Conservation (phyloP, 2,888 invertebrate genomes). For the Selenia dentaria region DNA sequence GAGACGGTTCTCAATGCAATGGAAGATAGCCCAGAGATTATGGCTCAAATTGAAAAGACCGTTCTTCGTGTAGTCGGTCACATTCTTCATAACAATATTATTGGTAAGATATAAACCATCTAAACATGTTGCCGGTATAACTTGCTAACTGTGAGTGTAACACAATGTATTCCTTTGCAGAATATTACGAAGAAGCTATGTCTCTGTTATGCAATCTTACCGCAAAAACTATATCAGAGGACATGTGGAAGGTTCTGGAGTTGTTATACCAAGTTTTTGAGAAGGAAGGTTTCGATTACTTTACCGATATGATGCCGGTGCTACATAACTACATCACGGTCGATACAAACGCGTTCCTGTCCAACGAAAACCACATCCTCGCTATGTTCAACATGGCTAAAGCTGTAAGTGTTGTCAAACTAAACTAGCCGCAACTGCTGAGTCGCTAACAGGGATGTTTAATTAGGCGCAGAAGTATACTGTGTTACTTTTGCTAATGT, state of each 20-base stretch:
- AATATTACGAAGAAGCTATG: conserved; percentile 98
- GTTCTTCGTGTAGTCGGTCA: conserved; percentile 95
- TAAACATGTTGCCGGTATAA: too few species aligned
- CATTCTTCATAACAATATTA: conserved; percentile 92
- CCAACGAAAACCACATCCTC: conserved; percentile 94
- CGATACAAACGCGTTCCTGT: conserved; percentile 96
- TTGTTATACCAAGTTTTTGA: conserved; percentile 95
- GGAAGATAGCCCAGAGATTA: conserved; percentile 93
- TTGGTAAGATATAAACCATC: conserved; percentile 88
- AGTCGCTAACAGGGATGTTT: too few species aligned
- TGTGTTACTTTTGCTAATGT: too few species aligned
- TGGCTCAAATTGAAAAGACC: conserved; percentile 95
- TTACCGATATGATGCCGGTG: conserved; percentile 99
- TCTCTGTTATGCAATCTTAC: conserved; percentile 96
- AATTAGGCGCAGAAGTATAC: too few species aligned
- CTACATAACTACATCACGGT: conserved; percentile 99
- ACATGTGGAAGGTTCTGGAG: conserved; percentile 98
- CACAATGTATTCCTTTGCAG: conserved; percentile 72
- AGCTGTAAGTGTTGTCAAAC: conserved; percentile 85
- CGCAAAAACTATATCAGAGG: conserved; percentile 93
- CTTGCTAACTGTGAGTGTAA: too few species aligned
- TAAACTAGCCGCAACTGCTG: too few species aligned
- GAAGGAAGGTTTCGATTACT: conserved; percentile 97
- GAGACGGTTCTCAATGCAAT: conserved; percentile 97
- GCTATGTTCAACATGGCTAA: conserved; percentile 98